Percentiles rank a stretch among this genome's conserved stretches.
Evolutionary conservation across 2,888 invertebrate species (phyloP).

Genomic region (Cosmorhoe ocellata): DNA sequence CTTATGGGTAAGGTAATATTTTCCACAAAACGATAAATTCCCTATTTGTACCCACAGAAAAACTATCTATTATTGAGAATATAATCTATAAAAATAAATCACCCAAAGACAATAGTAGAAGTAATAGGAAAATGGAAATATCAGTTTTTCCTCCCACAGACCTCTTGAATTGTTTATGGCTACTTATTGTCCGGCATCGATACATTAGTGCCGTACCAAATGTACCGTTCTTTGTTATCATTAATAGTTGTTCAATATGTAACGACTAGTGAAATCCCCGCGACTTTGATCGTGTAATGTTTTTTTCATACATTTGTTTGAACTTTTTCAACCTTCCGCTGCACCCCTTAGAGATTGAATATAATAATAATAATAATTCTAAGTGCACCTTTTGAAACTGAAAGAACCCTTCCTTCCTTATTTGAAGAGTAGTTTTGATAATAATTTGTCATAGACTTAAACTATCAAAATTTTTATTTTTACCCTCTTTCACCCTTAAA

Average conservation of each 20-base stretch:
- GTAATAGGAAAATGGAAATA: conserved; percentile 33
- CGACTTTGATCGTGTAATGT: background rate
- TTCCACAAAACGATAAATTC: background rate
- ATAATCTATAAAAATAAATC: conserved; percentile 30
- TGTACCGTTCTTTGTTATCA: conserved; percentile 9
- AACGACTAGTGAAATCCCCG: background rate
- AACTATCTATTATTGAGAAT: background rate
- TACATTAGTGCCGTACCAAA: conserved; percentile 11
- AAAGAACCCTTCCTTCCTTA: too few species aligned
- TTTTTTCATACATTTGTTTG: too few species aligned
- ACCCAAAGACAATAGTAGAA: conserved; percentile 23
- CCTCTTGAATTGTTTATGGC: conserved; percentile 36
- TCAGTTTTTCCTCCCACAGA: conserved; percentile 23
- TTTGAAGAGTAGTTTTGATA: too few species aligned
- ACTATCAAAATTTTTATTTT: too few species aligned
- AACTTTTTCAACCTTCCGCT: too few species aligned
- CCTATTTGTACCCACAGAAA: background rate
- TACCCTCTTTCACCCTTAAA: too few species aligned
- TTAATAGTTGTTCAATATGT: conserved; percentile 6
- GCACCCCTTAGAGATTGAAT: too few species aligned
- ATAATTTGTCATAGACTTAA: too few species aligned
- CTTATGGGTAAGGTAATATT: too few species aligned
- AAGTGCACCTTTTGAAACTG: too few species aligned
- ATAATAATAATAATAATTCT: too few species aligned
- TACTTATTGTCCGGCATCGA: conserved; percentile 41